Evolutionary conservation across 2,797 vertebrate genomes (phyloP).

Genomic region (Erpetoichthys calabaricus): DNA sequence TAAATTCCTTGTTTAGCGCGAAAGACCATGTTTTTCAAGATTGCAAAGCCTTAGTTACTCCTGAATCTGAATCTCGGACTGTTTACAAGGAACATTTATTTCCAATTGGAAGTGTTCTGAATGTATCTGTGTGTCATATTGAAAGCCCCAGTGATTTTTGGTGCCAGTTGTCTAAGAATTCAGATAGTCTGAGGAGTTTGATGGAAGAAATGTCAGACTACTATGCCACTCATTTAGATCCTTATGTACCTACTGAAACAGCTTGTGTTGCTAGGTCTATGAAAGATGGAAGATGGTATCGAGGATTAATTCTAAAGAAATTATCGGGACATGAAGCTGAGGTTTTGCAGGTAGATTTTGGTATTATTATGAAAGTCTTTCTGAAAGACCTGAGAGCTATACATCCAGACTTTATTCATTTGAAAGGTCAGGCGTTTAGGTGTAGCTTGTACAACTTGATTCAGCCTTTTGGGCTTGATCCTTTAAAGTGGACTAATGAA

Average conservation of each 20-base stretch:
- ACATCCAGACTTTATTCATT: conserved; percentile 48
- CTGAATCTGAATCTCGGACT: conserved; percentile 21
- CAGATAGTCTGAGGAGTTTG: conserved; percentile 42
- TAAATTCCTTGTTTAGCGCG: conserved; percentile 62
- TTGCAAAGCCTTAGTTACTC: not conserved
- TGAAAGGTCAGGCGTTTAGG: conserved; percentile 75
- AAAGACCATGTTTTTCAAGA: conserved; percentile 22
- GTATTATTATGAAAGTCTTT: conserved; percentile 54
- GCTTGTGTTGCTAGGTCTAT: conserved; percentile 69
- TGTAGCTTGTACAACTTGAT: conserved; percentile 80
- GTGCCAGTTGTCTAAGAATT: conserved; percentile 63
- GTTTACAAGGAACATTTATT: conserved; percentile 52
- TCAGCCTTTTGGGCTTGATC: conserved; percentile 45
- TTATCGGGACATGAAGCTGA: conserved; percentile 39
- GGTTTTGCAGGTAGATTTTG: conserved; percentile 77
- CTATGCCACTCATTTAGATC: conserved; percentile 45
- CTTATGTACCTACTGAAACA: conserved; percentile 30
- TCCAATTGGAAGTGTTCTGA: conserved; percentile 67
- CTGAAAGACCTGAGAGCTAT: conserved; percentile 54
- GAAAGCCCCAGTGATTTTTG: conserved; percentile 78
- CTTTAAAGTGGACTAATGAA: conserved; percentile 58
- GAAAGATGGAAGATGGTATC: conserved; percentile 66
- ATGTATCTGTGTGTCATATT: conserved; percentile 62
- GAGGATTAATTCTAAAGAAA: conserved; percentile 58
- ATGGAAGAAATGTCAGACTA: conserved; percentile 70